phyloP scores from a whole-genome alignment of 2,888 invertebrate genomes.

The Hypomecis punctinalis region DNA sequence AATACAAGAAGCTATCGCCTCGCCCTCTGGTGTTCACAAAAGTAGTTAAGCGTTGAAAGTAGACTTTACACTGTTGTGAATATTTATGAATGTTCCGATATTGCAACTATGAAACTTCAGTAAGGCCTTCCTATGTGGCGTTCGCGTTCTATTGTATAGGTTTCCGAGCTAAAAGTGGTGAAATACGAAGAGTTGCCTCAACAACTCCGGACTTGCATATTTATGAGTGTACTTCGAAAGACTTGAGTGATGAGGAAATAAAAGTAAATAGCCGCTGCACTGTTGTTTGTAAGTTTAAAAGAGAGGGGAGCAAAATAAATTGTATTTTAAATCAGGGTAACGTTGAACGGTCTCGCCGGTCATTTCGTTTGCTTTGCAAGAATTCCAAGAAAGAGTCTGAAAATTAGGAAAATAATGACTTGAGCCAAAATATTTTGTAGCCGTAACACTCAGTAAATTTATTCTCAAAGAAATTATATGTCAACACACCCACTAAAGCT shows the following conservation, averaged over 20 bases:
- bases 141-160: conserved; percentile 68
- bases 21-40: conserved; percentile 58
- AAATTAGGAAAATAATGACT: conserved; percentile 5
- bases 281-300: conserved; percentile 60
- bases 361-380: conserved; percentile 24
- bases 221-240: conserved; percentile 77
- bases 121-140: conserved; percentile 62
- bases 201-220: conserved; percentile 75
- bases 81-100: conserved; percentile 78
- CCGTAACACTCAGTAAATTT: background rate
- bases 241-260: conserved; percentile 77
- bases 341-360: conserved; percentile 23
- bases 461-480: too few relatives aligned
- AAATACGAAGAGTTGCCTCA: conserved; percentile 70
- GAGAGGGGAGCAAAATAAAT: conserved; percentile 52
- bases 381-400: conserved; percentile 7
- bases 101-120: conserved; percentile 71
- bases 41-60: conserved; percentile 53
- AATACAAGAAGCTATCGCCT: conserved; percentile 45
- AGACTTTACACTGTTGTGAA: conserved; percentile 68
- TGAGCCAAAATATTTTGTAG: background rate
- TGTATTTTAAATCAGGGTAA: conserved; percentile 42
- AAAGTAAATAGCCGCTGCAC: conserved; percentile 68
- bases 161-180: conserved; percentile 69
- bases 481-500: too few relatives aligned